Percentiles rank a stretch among this genome's conserved stretches.
Conservation (phyloP, 1,140 invertebrate species). For the Anoplolepis gracilipes region DNA sequence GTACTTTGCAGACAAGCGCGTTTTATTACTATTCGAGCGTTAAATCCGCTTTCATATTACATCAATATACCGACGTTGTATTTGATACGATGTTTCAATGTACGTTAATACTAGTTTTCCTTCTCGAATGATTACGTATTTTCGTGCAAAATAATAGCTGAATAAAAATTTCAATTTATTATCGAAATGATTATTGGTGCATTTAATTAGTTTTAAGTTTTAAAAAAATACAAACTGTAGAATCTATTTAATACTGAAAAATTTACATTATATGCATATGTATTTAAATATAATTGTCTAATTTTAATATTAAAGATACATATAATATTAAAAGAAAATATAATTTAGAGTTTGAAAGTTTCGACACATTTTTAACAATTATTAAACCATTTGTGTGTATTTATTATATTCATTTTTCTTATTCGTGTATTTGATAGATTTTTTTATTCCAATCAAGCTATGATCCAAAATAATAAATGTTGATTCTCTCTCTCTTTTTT, state of each 20-base stretch:
- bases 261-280: too few relatives aligned
- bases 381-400: neutral
- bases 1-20: slow-evolving; percentile 26
- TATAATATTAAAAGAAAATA: too few relatives aligned
- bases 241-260: neutral
- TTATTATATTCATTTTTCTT: neutral
- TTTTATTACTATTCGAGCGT: slow-evolving; percentile 44
- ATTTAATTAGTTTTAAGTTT: neutral
- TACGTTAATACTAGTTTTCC: neutral
- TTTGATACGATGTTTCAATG: neutral
- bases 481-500: neutral
- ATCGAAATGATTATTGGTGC: neutral
- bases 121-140: neutral
- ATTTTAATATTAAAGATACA: neutral
- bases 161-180: neutral
- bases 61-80: slow-evolving; percentile 23
- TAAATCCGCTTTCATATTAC: slow-evolving; percentile 33
- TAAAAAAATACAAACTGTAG: neutral
- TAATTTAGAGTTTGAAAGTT: neutral
- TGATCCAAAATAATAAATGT: slow-evolving; percentile 25
- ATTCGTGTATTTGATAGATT: neutral
- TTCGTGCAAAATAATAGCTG: neutral
- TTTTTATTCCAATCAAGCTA: neutral
- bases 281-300: neutral
- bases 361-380: neutral